A percentile compares a stretch with the other conserved stretches of the same genome.
Conservation (phyloP, 1,140 invertebrate genomes). For the Lanistes nyassanus region DNA sequence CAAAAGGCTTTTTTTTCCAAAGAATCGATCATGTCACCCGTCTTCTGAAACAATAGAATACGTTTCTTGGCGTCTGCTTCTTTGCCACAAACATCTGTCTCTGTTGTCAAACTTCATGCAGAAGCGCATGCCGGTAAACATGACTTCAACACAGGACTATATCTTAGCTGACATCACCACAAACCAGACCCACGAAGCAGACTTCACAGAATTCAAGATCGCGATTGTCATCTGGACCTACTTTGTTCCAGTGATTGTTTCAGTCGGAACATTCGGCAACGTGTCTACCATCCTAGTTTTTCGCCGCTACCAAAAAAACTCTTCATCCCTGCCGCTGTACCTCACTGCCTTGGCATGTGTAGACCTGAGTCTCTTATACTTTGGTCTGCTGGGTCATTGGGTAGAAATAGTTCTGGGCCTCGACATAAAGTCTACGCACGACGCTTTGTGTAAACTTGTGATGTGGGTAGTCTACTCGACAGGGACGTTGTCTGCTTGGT, state of each 20-base stretch:
- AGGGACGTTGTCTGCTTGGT: neutral
- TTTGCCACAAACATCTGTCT: no score
- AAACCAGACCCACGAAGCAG: no score
- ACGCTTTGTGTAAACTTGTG: neutral
- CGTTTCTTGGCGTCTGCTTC: no score
- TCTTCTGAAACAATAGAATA: no score
- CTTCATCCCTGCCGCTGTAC: neutral
- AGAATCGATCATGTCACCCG: no score
- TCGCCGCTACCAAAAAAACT: neutral
- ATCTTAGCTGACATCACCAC: no score
- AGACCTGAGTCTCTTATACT: neutral
- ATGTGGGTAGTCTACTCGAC: conserved; percentile 10
- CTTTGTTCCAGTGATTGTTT: neutral
- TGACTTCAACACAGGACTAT: no score
- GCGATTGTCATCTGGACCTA: neutral
- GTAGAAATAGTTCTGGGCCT: neutral
- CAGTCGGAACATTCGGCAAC: conserved; percentile 9
- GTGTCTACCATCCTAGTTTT: conserved; percentile 11
- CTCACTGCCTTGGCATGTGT: neutral
- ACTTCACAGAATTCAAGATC: neutral
- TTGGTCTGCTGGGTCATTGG: neutral
- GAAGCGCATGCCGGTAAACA: no score
- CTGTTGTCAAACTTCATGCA: no score
- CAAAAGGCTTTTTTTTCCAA: no score
- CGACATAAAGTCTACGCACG: neutral